Evolutionary conservation across 2,797 vertebrate genomes (phyloP), one percentile per base, ranked within the genome.

Genomic region (Spizella passerina): DNA sequence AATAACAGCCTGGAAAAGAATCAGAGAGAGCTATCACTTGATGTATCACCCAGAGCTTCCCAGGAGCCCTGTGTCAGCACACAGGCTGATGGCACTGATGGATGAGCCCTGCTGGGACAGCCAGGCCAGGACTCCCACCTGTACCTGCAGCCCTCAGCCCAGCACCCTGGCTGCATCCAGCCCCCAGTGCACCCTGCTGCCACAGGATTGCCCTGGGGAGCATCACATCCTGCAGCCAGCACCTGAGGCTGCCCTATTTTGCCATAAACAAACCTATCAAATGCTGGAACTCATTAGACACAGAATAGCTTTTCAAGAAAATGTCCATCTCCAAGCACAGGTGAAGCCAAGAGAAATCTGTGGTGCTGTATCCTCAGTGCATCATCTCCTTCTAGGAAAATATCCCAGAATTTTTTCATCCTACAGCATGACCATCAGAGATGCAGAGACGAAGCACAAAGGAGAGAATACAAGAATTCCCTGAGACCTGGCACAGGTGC

Each of bases 111-210:
- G 13, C 63, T 49, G 29, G 41, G 46, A 22, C 63, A 76, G 63
- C 39, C 60, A 77, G 6, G 19, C 9, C 47, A n/a, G 12, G 3
- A 3, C 8, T 26, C 46, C 21, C 65, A 17, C 10, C 57, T 12
- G 38, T 39, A 1, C 16, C 1, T 14, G 44, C 34, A 66, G 3
- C 73, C 38, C 49, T 29, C 69, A 73, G 63, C 66, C 20, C 55
- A 21, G 19, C 27, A 6, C 22, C 59, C 1, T 2, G 39, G 3
- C 32, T 60, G 32, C 38, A 81, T 9, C n/a, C 61, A 38, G 17
- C 3, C 9, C 41, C 19, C 55, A 1, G 29, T 0, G 7, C 4
- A 4, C 3, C 49, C 72, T 27, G 10, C n/a, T 5, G 0, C 24
- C 86, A 55, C 70, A 18, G 32, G 27, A 9, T 1, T 4, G 36